Percentiles rank a stretch among this genome's conserved stretches.
Conservation (phyloP, 2,797 vertebrate genomes). For the Buceros bicornis region DNA sequence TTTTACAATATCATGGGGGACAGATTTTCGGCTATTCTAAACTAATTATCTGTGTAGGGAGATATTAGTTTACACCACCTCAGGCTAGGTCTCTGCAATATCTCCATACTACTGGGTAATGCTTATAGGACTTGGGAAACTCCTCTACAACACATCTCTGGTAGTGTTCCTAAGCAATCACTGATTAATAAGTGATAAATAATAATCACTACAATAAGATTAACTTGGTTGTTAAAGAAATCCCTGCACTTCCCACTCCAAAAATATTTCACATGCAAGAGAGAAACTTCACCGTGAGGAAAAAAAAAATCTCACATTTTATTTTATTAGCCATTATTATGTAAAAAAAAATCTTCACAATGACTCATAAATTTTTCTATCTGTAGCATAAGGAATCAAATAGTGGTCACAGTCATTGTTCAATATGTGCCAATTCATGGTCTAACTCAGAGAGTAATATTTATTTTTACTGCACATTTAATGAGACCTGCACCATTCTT, state of each 20-base stretch:
- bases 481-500: constrained; percentile 9
- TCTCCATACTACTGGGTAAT: background rate
- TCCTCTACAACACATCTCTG: background rate
- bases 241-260: background rate
- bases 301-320: background rate
- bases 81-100: background rate
- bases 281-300: background rate
- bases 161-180: background rate
- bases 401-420: background rate
- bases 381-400: background rate
- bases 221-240: background rate
- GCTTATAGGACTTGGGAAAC: background rate
- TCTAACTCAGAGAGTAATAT: background rate
- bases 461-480: constrained; percentile 5
- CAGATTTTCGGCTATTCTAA: background rate
- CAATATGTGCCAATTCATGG: background rate
- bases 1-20: background rate
- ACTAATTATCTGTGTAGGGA: background rate
- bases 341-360: background rate
- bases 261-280: background rate
- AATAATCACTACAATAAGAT: background rate
- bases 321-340: background rate
- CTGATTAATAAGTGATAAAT: background rate
- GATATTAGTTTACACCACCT: background rate
- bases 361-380: background rate